A percentile compares a stretch with the other conserved stretches of the same genome.
phyloP scores from a whole-genome alignment of 2,797 vertebrate species.

The Threskiornis aethiopicus region DNA sequence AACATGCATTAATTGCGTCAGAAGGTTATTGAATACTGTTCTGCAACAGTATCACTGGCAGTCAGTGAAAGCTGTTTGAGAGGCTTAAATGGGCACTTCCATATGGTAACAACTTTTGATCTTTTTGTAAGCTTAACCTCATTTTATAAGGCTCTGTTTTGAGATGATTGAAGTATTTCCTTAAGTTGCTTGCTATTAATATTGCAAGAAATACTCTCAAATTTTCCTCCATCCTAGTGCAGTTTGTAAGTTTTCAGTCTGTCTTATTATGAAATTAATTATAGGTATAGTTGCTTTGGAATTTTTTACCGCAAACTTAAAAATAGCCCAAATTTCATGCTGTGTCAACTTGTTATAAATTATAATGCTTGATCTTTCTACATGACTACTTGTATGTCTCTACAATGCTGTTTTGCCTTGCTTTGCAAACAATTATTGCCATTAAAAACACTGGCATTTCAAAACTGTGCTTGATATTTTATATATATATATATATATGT shows the following conservation, averaged over 20 bases:
- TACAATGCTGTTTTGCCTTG: neutral
- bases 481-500: neutral
- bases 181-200: neutral
- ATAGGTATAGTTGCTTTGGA: neutral
- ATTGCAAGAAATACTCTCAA: neutral
- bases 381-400: neutral
- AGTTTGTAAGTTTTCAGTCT: neutral
- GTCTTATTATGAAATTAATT: neutral
- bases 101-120: neutral
- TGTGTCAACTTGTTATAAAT: neutral
- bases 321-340: neutral
- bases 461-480: neutral
- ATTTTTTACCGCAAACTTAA: neutral
- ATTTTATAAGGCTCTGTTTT: neutral
- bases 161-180: neutral
- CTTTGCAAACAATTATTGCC: neutral
- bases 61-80: neutral
- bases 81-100: neutral
- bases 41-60: neutral
- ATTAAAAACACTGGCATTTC: neutral
- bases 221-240: neutral
- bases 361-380: neutral
- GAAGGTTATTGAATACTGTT: neutral
- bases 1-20: neutral
- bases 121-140: neutral